Percentiles rank a stretch among this genome's conserved stretches.
These are phyloP conservation scores for Garra rufa DNA, from an alignment of 2,113 vertebrate genomes.

Conservation along the genomic window DNA sequence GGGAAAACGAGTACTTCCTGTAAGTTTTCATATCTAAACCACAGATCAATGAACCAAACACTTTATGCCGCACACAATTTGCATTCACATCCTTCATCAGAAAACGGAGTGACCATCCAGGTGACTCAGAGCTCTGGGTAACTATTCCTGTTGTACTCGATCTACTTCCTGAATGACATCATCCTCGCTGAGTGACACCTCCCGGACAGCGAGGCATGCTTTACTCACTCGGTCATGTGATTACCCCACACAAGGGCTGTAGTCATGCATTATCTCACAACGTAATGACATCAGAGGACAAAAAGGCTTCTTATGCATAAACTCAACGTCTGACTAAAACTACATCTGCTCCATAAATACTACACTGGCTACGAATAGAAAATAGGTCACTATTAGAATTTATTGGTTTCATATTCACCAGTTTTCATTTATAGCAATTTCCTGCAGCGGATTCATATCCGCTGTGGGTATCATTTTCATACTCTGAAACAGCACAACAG, in stretches of 20 bases:
- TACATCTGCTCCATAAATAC: conserved; percentile 21
- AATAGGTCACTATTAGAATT: conserved; percentile 10
- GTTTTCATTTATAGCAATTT: background rate
- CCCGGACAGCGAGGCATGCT: conserved; percentile 52
- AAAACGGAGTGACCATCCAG: conserved; percentile 39
- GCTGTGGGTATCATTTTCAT: conserved; percentile 12
- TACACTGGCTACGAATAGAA: conserved; percentile 5
- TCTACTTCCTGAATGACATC: conserved; percentile 72
- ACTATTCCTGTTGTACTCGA: conserved; percentile 39
- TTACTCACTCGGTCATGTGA: conserved; percentile 66
- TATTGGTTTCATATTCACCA: conserved; percentile 18
- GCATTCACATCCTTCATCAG: conserved; percentile 33
- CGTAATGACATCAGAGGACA: conserved; percentile 41
- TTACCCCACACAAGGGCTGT: conserved; percentile 42
- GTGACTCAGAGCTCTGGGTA: conserved; percentile 10
- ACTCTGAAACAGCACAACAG: background rate
- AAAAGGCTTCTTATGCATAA: conserved; percentile 3
- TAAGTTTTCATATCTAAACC: conserved; percentile 23
- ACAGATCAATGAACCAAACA: conserved; percentile 25
- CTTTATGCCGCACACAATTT: conserved; percentile 19
- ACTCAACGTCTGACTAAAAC: conserved; percentile 31
- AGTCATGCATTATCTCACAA: conserved; percentile 29
- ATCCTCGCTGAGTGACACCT: conserved; percentile 46
- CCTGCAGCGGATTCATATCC: conserved; percentile 1
- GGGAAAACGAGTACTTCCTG: conserved; percentile 4